These are phyloP conservation scores for Scaptodrosophila latifasciaeformis DNA, from an alignment of 2,888 invertebrate genomes.

Conservation along the genomic window DNA sequence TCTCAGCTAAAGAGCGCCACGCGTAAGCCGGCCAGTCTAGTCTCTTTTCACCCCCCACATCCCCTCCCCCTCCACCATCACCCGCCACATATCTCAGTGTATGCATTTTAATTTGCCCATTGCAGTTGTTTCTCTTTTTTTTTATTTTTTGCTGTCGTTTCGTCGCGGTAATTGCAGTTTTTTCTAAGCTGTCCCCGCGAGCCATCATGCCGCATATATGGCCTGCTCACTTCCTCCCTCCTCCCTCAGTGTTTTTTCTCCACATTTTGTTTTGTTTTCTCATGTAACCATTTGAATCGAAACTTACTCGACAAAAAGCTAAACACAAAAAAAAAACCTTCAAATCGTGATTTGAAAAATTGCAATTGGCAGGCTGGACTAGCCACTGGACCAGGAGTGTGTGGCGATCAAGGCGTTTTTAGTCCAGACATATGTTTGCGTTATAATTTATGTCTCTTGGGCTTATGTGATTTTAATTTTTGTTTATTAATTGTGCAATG, in stretches of 20 bases:
- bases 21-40: conserved; percentile 35
- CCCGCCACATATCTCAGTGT: too few species aligned
- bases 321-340: conserved; percentile 3
- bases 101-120: conserved; percentile 10
- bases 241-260: background rate
- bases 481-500: conserved; percentile 59
- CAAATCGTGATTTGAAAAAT: conserved; percentile 41
- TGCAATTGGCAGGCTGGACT: conserved; percentile 57
- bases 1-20: conserved; percentile 42
- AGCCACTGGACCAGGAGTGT: background rate
- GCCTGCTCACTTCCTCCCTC: too few species aligned
- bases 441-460: conserved; percentile 56
- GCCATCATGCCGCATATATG: conserved; percentile 69
- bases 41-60: background rate
- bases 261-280: background rate
- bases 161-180: conserved; percentile 52
- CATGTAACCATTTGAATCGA: too few species aligned
- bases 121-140: conserved; percentile 12
- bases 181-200: conserved; percentile 52
- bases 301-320: too few species aligned
- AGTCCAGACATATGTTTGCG: conserved; percentile 57
- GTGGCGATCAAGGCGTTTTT: too few species aligned
- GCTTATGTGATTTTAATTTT: conserved; percentile 41
- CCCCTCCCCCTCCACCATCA: background rate
- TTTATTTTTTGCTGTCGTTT: conserved; percentile 8